Base-by-base conservation (phyloP, 30 jellyfish, hydroid and myxozoan genomes). In the Pelagia noctiluca region DNA sequence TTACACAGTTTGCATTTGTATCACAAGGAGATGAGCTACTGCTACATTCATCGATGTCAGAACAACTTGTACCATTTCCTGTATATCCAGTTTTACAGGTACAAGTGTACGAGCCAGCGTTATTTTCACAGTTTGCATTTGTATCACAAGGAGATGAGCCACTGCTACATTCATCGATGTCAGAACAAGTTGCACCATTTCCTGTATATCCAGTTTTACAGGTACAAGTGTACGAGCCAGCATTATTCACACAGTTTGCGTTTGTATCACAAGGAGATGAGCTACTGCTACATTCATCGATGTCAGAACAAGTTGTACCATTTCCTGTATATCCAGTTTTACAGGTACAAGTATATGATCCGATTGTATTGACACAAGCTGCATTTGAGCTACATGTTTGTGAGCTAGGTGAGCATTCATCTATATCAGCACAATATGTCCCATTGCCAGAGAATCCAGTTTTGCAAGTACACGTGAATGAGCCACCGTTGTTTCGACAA, bases 371-470 rank as follows among this genome's bases (percentile, higher is more conserved):
- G n/a, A n/a, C n/a, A n/a, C n/a, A n/a, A n/a, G n/a, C n/a, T 65
- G 29, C 78, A 65, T 8, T n/a, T 11, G 37, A 7, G 12, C 35
- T 32, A n/a, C 22, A 35, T 26, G 8, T 21, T n/a, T 26, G 78
- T 22, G 29, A n/a, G 2, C 23, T 65, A 26, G 19, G 29, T 26
- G 71, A 54, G 23, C 71, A 54, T n/a, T 54, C 71, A 54, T 54
- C 23, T 3, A 3, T 54, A 54, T 47, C 87, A 26, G 3, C 53
- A 50, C 87, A 76, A 31, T 50, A 78, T 2, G 87, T 76, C 18
- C 87, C 87, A 31, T 76, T 57, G 53, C 87, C 87, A 22, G 76
- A n/a, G 77, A 21, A 76, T n/a, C 87, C 87, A 11, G 47, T 4
- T 50, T 49, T 57, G 61, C 87, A 76, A 2, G 21, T 13, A 50